Evolutionary conservation across 2,888 invertebrate genomes (phyloP).

Genomic region (Xestia rhomboidea): DNA sequence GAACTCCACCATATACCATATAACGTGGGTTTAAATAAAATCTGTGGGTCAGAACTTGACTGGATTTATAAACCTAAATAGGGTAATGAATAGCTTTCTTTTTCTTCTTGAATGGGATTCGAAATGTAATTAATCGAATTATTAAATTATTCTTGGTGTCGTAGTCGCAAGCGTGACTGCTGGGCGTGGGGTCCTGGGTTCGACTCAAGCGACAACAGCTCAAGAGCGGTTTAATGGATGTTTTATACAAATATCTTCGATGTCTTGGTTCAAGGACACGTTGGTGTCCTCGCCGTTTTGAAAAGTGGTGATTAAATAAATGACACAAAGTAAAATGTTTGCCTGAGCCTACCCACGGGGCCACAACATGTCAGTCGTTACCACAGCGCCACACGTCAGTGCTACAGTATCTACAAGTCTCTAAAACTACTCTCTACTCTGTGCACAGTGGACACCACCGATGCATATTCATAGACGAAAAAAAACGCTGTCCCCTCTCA

Average conservation of each 20-base stretch:
- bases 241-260: too few species aligned
- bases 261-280: background rate
- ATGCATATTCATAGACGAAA: slow-evolving; percentile 16
- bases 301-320: background rate
- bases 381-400: too few species aligned
- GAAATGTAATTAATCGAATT: background rate
- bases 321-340: too few species aligned
- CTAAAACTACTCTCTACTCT: background rate
- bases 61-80: background rate
- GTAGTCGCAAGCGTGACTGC: background rate
- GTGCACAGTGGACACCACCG: background rate
- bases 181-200: background rate
- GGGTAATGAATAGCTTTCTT: background rate
- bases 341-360: too few species aligned
- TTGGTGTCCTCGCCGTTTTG: too few species aligned
- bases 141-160: background rate
- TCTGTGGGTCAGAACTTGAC: background rate
- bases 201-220: background rate
- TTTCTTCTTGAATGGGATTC: background rate
- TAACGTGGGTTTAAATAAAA: background rate
- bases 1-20: background rate
- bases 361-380: too few species aligned
- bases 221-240: too few species aligned
- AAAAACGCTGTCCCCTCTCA: slow-evolving; percentile 2
- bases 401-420: too few species aligned